phyloP scores from a whole-genome alignment of 2,888 invertebrate species.

The Hybos culiciformis region DNA sequence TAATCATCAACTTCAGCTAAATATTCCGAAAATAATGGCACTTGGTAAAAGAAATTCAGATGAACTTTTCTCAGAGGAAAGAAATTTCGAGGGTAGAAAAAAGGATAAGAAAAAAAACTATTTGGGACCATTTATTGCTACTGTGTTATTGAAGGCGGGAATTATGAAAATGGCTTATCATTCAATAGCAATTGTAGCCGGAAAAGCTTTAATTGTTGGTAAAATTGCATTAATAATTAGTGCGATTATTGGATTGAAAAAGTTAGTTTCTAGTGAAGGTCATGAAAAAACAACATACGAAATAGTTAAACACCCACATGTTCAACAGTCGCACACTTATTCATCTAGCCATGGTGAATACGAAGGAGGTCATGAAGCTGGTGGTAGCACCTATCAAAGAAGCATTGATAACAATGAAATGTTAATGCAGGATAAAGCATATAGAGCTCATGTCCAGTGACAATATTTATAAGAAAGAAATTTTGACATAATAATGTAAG shows the following conservation, averaged over 20 bases:
- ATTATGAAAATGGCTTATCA: conserved; percentile 62
- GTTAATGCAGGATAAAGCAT: conserved; percentile 49
- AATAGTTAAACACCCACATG: conserved; percentile 74
- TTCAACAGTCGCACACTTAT: conserved; percentile 63
- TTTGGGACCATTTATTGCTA: conserved; percentile 52
- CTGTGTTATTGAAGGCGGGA: conserved; percentile 55
- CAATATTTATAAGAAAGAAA: no score
- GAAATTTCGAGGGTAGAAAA: conserved; percentile 40
- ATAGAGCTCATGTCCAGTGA: conserved; percentile 39
- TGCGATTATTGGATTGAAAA: conserved; percentile 67
- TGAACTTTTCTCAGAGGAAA: conserved; percentile 35
- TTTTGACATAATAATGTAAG: no score
- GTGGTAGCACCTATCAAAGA: conserved; percentile 43
- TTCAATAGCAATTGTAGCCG: conserved; percentile 60
- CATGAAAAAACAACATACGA: conserved; percentile 72
- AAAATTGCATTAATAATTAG: conserved; percentile 71
- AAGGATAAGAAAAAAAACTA: conserved; percentile 44
- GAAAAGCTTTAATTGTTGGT: conserved; percentile 67
- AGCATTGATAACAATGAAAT: conserved; percentile 45
- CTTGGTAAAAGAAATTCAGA: conserved; percentile 37
- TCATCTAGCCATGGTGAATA: conserved; percentile 52
- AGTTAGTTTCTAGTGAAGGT: conserved; percentile 53
- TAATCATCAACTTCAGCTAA: conserved; percentile 44
- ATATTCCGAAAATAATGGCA: conserved; percentile 36
- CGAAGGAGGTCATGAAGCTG: conserved; percentile 43